Percentiles rank a stretch among this genome's conserved stretches.
phyloP scores from a whole-genome alignment of 1,140 invertebrate genomes.

The Prorops nasuta region DNA sequence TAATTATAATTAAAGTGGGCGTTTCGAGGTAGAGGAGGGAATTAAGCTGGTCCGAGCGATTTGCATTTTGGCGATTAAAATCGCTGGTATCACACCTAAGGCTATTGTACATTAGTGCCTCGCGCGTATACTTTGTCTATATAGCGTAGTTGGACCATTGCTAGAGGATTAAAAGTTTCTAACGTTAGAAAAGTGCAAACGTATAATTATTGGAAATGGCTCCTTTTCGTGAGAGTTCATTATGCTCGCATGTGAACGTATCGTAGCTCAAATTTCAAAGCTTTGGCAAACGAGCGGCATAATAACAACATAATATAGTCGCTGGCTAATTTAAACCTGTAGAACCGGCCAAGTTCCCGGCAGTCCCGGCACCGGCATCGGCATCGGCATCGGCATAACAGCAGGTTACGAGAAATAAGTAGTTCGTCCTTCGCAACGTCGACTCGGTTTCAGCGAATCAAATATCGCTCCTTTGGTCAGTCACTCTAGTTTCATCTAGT shows the following conservation, averaged over 20 bases:
- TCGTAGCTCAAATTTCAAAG: slow-evolving; percentile 13
- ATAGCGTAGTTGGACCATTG: no score
- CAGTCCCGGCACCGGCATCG: background rate
- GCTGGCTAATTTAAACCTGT: slow-evolving; percentile 33
- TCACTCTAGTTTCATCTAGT: no score
- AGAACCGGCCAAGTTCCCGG: slow-evolving; percentile 32
- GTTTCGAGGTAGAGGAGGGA: no score
- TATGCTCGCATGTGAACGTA: background rate
- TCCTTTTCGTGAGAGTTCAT: slow-evolving; percentile 7
- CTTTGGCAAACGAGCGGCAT: slow-evolving; percentile 18
- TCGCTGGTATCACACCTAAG: no score
- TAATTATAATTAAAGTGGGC: no score
- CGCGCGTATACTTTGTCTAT: no score
- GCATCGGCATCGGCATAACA: slow-evolving; percentile 10
- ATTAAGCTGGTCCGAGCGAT: no score
- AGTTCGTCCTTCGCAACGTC: slow-evolving; percentile 29
- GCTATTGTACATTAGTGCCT: no score
- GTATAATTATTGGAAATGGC: slow-evolving; percentile 12
- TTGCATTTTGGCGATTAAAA: no score
- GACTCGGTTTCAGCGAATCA: slow-evolving; percentile 16
- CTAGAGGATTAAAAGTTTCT: no score
- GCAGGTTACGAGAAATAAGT: slow-evolving; percentile 29
- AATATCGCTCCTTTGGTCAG: no score
- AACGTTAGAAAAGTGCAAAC: slow-evolving; percentile 9
- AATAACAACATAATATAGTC: slow-evolving; percentile 19